Evolutionary conservation across 2,888 invertebrate genomes (phyloP).

Genomic region (Euphydryas editha): DNA sequence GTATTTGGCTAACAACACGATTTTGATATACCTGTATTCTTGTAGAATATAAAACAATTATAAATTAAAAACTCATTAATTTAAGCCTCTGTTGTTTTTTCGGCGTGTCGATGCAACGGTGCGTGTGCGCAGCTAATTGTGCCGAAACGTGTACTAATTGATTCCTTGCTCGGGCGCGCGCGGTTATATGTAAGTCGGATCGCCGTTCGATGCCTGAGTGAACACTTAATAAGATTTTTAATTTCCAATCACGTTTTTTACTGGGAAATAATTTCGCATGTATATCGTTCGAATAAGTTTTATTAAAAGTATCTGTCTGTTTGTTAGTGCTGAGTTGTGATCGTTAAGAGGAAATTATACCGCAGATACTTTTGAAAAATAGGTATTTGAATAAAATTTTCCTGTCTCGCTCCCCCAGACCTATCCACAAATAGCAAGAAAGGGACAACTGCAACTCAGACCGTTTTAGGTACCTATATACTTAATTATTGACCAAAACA

Average conservation of each 20-base stretch:
- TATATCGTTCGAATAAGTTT: background rate
- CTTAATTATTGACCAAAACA: too few species aligned
- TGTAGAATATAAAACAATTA: background rate
- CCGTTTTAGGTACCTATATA: too few species aligned
- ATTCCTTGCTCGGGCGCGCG: constrained; percentile 43
- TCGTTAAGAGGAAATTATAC: too few species aligned
- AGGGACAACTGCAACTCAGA: too few species aligned
- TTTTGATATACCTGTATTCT: too few species aligned
- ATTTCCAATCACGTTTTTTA: constrained; percentile 2
- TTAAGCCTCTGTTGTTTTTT: constrained; percentile 18
- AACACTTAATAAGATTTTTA: constrained; percentile 9
- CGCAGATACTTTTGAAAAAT: too few species aligned
- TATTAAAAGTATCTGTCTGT: background rate
- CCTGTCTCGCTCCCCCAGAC: too few species aligned
- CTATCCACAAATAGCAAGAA: too few species aligned
- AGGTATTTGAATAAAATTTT: too few species aligned
- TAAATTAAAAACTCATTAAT: constrained; percentile 19
- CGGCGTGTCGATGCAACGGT: constrained; percentile 21
- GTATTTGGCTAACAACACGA: too few species aligned
- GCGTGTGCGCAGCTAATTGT: constrained; percentile 42
- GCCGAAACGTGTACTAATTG: constrained; percentile 41
- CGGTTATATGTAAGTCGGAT: constrained; percentile 29
- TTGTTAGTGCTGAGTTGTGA: background rate
- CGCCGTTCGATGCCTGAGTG: constrained; percentile 36
- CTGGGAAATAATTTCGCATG: background rate